Evolutionary conservation across 2,888 invertebrate genomes (phyloP).

Genomic region (Hecatera dysodea): DNA sequence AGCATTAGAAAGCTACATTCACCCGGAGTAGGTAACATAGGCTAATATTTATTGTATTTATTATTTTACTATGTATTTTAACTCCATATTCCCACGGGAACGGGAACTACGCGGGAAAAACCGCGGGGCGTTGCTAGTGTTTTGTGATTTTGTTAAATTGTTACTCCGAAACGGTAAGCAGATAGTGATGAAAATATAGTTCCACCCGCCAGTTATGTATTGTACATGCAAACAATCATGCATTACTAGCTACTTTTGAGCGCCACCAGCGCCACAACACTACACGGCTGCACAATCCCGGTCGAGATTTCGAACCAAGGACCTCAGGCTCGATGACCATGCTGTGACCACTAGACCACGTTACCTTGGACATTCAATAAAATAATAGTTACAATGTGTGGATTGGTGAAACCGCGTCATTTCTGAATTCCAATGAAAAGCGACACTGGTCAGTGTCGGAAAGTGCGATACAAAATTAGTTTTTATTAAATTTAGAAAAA

Average conservation of each 20-base stretch:
- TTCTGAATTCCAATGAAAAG: slow-evolving; percentile 27
- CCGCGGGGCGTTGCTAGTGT: too few relatives aligned
- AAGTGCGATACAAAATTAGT: too few relatives aligned
- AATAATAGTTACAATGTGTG: slow-evolving; percentile 1
- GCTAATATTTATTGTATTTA: too few relatives aligned
- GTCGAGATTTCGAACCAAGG: background rate
- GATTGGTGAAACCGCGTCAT: slow-evolving; percentile 8
- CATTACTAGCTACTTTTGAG: background rate
- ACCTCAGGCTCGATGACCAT: background rate
- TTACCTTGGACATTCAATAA: background rate
- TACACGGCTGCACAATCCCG: background rate
- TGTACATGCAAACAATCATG: too few relatives aligned
- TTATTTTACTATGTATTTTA: too few relatives aligned
- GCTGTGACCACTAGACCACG: background rate
- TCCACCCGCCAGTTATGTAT: too few relatives aligned
- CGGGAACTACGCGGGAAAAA: too few relatives aligned
- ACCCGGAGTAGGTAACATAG: too few relatives aligned
- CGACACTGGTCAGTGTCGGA: slow-evolving; percentile 1
- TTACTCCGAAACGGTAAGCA: background rate
- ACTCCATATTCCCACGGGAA: too few relatives aligned
- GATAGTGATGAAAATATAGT: background rate
- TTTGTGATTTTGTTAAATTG: too few relatives aligned
- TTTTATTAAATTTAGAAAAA: too few relatives aligned
- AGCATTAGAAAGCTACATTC: too few relatives aligned
- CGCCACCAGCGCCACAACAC: background rate